Conservation (phyloP, 1,140 invertebrate species). For the Tachypleus tridentatus region DNA sequence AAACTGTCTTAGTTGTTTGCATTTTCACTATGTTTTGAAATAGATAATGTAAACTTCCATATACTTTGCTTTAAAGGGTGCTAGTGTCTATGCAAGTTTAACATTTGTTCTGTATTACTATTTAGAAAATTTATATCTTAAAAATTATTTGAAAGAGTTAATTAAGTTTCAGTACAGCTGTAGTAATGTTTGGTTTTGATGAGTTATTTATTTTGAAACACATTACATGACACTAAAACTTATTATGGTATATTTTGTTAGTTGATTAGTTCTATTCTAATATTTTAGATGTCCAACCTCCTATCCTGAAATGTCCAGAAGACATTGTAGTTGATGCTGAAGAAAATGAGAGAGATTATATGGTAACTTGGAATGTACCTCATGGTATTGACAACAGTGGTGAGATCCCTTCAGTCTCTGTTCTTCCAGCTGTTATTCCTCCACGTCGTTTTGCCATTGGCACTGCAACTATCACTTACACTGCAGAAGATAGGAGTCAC, state of each 20-base stretch:
- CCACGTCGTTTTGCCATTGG: slow-evolving; percentile 37
- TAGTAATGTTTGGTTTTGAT: too few species aligned
- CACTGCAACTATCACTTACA: slow-evolving; percentile 33
- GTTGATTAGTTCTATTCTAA: neutral
- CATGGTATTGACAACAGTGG: slow-evolving; percentile 39
- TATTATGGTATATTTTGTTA: too few species aligned
- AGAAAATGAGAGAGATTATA: slow-evolving; percentile 40
- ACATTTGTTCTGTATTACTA: too few species aligned
- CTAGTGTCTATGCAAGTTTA: too few species aligned
- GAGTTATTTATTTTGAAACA: too few species aligned
- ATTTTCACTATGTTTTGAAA: too few species aligned
- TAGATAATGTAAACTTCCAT: too few species aligned
- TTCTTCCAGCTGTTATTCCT: slow-evolving; percentile 39
- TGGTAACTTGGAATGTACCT: slow-evolving; percentile 40
- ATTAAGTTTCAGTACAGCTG: slow-evolving; percentile 7
- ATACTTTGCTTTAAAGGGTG: too few species aligned
- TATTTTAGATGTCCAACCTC: slow-evolving; percentile 35
- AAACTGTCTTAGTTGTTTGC: too few species aligned
- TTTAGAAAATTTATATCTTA: too few species aligned
- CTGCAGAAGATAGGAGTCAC: slow-evolving; percentile 35
- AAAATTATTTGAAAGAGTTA: too few species aligned
- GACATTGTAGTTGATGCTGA: slow-evolving; percentile 33
- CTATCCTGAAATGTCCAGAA: slow-evolving; percentile 36
- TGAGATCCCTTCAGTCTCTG: slow-evolving; percentile 36
- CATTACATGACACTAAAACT: too few species aligned